Percentiles rank a stretch among this genome's conserved stretches.
These are phyloP conservation scores for Noctuana brunneofusca DNA, from an alignment of 2,888 invertebrate genomes.

Conservation along the genomic window DNA sequence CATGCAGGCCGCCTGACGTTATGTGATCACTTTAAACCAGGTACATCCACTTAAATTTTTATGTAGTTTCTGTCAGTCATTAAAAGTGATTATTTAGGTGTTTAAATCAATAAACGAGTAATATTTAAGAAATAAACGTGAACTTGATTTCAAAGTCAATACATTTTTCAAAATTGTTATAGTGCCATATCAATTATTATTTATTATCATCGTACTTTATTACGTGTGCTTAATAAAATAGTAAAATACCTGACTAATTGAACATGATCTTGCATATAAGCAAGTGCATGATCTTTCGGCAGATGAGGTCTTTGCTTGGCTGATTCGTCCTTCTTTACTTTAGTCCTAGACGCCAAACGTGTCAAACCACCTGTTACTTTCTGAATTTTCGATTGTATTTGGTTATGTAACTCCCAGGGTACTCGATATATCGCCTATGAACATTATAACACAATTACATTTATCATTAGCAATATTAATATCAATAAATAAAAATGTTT, in stretches of 20 bases:
- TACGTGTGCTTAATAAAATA: too few relatives aligned
- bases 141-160: too few relatives aligned
- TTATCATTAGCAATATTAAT: not conserved
- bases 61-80: too few relatives aligned
- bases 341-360: constrained; percentile 93
- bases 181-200: too few relatives aligned
- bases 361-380: constrained; percentile 96
- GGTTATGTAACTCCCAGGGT: constrained; percentile 96
- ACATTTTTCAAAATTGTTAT: too few relatives aligned
- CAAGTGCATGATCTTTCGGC: constrained; percentile 84
- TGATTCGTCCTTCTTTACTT: constrained; percentile 93
- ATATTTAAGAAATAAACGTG: too few relatives aligned
- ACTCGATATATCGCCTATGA: constrained; percentile 85
- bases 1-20: too few relatives aligned
- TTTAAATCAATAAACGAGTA: too few relatives aligned
- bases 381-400: constrained; percentile 98
- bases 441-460: not conserved
- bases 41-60: too few relatives aligned
- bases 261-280: constrained; percentile 92
- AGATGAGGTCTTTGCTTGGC: constrained; percentile 84
- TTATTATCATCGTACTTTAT: too few relatives aligned
- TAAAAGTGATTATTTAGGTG: too few relatives aligned
- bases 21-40: too few relatives aligned
- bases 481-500: not conserved
- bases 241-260: constrained; percentile 88